Conservation (phyloP, 2,113 vertebrate species). For the Porphyrio hochstetteri region DNA sequence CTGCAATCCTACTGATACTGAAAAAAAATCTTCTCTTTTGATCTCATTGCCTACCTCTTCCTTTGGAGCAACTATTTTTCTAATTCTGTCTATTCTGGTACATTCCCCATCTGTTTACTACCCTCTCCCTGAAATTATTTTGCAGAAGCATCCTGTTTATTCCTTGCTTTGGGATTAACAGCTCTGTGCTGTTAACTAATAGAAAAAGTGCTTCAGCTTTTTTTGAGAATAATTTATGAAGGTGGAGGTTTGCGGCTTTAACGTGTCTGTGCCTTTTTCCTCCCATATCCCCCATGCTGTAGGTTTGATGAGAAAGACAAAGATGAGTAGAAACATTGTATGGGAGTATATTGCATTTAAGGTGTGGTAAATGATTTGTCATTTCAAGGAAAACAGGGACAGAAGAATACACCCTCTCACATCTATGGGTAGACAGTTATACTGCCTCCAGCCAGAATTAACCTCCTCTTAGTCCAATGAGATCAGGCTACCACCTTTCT, state of each 20-base stretch:
- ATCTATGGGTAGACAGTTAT: neutral
- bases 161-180: neutral
- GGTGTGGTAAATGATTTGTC: neutral
- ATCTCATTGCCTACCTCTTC: neutral
- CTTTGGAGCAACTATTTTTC: neutral
- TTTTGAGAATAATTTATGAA: slow-evolving; percentile 14
- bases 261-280: neutral
- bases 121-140: neutral
- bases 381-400: neutral
- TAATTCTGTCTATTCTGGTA: neutral
- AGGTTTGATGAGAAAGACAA: neutral
- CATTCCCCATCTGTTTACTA: slow-evolving; percentile 19
- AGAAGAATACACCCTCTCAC: neutral
- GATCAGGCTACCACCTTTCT: neutral
- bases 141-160: neutral
- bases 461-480: neutral
- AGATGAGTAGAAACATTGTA: neutral
- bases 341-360: neutral
- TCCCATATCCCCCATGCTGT: neutral
- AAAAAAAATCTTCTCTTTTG: neutral
- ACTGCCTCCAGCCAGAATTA: neutral
- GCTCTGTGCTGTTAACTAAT: neutral
- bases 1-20: neutral
- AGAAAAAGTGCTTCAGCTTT: neutral
- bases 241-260: neutral